phyloP scores from a whole-genome alignment of 2,797 vertebrate genomes.

The Catamblyrhynchus diadema region DNA sequence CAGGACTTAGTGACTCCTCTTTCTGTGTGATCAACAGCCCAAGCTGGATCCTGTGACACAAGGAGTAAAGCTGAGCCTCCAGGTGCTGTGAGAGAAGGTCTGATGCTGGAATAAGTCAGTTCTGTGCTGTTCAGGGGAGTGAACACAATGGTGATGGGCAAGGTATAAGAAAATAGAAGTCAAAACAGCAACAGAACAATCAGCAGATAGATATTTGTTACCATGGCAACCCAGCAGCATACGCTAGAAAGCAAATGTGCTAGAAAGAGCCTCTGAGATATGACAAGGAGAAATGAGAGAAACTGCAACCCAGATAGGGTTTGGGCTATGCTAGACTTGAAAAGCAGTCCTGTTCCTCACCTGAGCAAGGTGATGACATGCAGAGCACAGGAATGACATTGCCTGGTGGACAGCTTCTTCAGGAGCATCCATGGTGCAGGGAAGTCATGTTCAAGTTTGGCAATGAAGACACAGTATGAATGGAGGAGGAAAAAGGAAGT shows the following conservation, averaged over 20 bases:
- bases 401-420: not conserved
- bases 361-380: not conserved
- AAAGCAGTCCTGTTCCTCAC: not conserved
- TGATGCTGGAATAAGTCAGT: not conserved
- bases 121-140: not conserved
- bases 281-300: not conserved
- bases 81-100: not conserved
- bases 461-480: not conserved
- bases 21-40: not conserved
- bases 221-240: not conserved
- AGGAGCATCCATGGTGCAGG: not conserved
- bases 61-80: not conserved
- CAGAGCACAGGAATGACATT: accelerated
- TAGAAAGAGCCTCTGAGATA: not conserved
- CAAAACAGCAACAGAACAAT: constrained; percentile 3
- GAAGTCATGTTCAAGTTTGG: not conserved
- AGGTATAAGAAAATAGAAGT: not conserved
- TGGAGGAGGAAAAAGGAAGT: not conserved
- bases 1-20: not conserved
- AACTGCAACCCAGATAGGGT: not conserved
- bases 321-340: not conserved
- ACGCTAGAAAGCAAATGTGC: not conserved
- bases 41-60: not conserved
- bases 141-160: not conserved
- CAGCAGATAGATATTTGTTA: not conserved